Conservation (phyloP, 64 coral and sea anemone genomes). For the Astreopora myriophthalma region DNA sequence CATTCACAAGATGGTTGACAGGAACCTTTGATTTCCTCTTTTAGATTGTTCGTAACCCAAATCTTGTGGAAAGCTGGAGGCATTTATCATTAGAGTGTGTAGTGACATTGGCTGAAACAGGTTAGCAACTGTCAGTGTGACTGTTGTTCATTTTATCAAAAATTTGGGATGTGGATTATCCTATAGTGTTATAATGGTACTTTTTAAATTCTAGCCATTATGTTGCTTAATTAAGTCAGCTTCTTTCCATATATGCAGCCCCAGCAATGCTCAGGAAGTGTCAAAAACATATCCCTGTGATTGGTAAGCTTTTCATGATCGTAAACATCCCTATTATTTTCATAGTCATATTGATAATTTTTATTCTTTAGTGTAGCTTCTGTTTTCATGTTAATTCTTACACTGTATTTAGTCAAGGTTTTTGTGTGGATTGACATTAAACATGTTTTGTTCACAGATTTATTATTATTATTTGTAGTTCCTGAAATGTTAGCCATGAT, state of each 20-base stretch:
- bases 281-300: conserved; percentile 75
- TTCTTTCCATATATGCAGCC: conserved; percentile 3
- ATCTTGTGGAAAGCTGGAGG: conserved; percentile 54
- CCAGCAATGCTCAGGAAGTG: conserved; percentile 85
- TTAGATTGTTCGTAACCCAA: conserved; percentile 63
- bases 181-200: too few relatives aligned
- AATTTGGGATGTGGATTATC: too few relatives aligned
- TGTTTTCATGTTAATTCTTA: too few relatives aligned
- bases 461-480: conserved; percentile 48
- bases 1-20: too few relatives aligned
- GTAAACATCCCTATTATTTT: too few relatives aligned
- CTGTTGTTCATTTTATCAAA: too few relatives aligned
- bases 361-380: too few relatives aligned
- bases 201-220: not conserved
- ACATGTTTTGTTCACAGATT: too few relatives aligned
- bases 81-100: conserved; percentile 80
- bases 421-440: too few relatives aligned
- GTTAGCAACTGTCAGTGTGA: not conserved
- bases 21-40: not conserved
- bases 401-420: too few relatives aligned
- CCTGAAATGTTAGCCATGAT: conserved; percentile 98
- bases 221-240: not conserved
- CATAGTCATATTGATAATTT: too few relatives aligned
- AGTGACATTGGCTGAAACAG: conserved; percentile 74
- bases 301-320: conserved; percentile 55